Evolutionary conservation across 1,140 invertebrate species (phyloP), one percentile per base, ranked within the genome.

Genomic region (Luehdorfia chinensis): DNA sequence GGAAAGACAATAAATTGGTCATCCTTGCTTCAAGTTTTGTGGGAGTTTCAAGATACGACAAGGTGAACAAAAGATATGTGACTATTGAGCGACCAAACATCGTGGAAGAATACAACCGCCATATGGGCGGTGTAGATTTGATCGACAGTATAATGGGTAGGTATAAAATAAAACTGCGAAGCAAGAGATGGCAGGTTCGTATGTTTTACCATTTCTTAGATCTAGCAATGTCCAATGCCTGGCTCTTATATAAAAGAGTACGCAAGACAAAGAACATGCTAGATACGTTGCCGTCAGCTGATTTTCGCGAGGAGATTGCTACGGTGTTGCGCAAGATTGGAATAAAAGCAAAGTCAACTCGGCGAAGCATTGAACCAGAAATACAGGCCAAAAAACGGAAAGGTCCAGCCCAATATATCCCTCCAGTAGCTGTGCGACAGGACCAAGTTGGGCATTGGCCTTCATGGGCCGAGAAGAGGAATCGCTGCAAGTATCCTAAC

Each of bases 381-480:
- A 51, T 63, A 41, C 51, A 63, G 59, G 55, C 52, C 45, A 64
- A 68, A 61, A 67, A 65, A 59, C 55, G 50, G 52, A 47, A 54
- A 57, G 58, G 61, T 48, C 58, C 55, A 51, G 52, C 47, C 55
- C 57, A 68, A 59, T 50, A 55, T 58, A 45, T 62, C 50, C 66
- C 61, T 45, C 54, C 61, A 44, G 31, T 44, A 12, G 59, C 59
- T 41, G 64, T 75, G 13, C 47, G 69, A 1, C 52, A 59, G 52
- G 73, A 84, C 39, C 59, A 75, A 19, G 59, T 69, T 50, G 64
- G 69, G 4, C 69, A 80, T 51, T 77, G 73, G 75, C 71, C 71
- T 0, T n/a, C 34, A 37, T 64, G 50, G 57, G 43, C 14, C 54
- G 62, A 65, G 4, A 61, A 58, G 45, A 73, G 50, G 65, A 61